Evolutionary conservation across 2,888 invertebrate species (phyloP), one percentile per base, ranked within the genome.

Genomic region (Balanococcus diminutus): DNA sequence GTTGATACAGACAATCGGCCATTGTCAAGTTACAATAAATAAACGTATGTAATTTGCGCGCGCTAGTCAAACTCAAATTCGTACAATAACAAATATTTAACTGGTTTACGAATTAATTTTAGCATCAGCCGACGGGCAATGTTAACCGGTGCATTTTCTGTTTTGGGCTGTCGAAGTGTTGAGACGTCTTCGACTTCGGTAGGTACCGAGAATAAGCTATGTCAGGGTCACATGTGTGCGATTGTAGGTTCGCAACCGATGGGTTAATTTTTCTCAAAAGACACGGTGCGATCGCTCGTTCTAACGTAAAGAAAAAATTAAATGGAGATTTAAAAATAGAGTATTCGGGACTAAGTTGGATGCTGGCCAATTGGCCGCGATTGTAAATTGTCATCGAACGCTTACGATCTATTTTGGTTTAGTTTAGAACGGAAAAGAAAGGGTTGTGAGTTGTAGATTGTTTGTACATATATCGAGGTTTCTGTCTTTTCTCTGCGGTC

Each of bases 291-390:
- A 28, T 67, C 61, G 61, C n/a, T n/a, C 61, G 25, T 67, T 51
- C 51, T n/a, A 51, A 51, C 51, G 19, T 51, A 19, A 19, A 19
- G 51, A 19, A 51, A 51, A 51, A 67, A 67, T 25, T 22, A 46
- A 2, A 67, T 67, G 61, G 61, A 67, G 28, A 67, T 67, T 67
- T 67, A 67, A 67, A 67, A 67, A 67, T 67, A 67, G 61, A 67
- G 11, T 67, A 67, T 67, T 67, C 61, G 61, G 61, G 51, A 51
- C 25, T 3, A 25, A 2, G 28, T 67, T 67, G 61, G 61, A 67
- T 5, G 3, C 1, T 3, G 11, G 61, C 61, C 61, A 67, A 67
- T 67, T 67, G 61, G 61, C 61, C 25, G 16, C 25, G 61, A 28
- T 28, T 28, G 61, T 67, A 67, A 67, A 67, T 67, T 67, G 25